Conservation (phyloP, 2,113 vertebrate genomes). For the Saguinus midas region DNA sequence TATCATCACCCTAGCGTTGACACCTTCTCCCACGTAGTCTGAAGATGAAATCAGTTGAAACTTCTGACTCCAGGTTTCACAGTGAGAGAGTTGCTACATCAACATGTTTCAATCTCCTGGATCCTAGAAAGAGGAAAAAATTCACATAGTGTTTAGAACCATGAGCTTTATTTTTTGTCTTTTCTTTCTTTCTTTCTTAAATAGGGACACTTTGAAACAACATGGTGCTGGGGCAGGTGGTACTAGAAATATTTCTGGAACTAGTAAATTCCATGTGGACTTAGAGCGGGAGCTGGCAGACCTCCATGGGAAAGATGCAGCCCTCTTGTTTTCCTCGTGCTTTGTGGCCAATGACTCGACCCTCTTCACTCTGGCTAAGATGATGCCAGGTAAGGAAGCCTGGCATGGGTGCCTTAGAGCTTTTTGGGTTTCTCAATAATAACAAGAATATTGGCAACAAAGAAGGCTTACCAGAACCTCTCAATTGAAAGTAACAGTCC, state of each 20-base stretch:
- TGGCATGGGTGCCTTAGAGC: no score
- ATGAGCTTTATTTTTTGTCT: neutral
- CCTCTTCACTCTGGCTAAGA: conserved; percentile 96
- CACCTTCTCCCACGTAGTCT: neutral
- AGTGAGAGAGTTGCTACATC: neutral
- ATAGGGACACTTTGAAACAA: conserved; percentile 91
- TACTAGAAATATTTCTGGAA: conserved; percentile 97
- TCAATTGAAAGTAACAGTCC: accelerated
- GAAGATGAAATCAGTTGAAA: neutral
- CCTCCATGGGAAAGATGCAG: conserved; percentile 96
- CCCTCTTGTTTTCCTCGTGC: conserved; percentile 95
- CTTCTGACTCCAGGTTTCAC: neutral
- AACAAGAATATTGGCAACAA: neutral
- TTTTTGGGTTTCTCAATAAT: neutral
- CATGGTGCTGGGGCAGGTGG: conserved; percentile 97
- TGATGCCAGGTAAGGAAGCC: conserved; percentile 91
- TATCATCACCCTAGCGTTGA: neutral
- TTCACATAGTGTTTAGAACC: neutral
- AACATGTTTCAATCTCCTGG: neutral
- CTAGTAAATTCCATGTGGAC: conserved; percentile 97
- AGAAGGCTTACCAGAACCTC: neutral
- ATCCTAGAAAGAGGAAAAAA: neutral
- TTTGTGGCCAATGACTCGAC: conserved; percentile 99
- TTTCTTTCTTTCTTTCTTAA: conserved; percentile 59
- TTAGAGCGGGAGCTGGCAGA: conserved; percentile 95